Conservation (phyloP, 2,797 vertebrate species). For the Platalea minor region DNA sequence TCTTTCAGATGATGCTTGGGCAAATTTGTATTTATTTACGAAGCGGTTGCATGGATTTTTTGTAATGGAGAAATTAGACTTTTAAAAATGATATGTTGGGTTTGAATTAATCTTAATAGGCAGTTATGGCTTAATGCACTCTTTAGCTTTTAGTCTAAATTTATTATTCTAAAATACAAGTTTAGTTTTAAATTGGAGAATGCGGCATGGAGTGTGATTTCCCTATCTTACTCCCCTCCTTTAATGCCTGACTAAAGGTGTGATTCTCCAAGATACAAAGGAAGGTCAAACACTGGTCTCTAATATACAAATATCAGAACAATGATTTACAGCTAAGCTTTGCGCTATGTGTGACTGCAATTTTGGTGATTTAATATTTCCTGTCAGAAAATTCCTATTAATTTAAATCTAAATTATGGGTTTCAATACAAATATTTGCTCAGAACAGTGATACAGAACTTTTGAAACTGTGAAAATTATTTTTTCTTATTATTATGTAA, state of each 20-base stretch:
- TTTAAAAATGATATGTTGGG: not conserved
- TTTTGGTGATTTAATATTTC: not conserved
- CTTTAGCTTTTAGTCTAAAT: not conserved
- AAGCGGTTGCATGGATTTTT: not conserved
- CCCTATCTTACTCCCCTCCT: not conserved
- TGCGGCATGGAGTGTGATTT: not conserved
- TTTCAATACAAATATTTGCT: not conserved
- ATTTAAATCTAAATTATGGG: not conserved
- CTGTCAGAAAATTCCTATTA: not conserved
- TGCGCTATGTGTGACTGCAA: not conserved
- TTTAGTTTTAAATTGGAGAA: constrained; percentile 24
- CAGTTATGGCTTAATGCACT: not conserved
- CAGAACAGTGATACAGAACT: not conserved
- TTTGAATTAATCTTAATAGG: constrained; percentile 30
- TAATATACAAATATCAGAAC: not conserved
- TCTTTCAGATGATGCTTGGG: constrained; percentile 13
- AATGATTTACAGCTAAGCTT: not conserved
- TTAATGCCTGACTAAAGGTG: not conserved
- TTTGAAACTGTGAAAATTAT: not conserved
- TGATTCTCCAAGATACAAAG: not conserved
- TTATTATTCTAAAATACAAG: constrained; percentile 24
- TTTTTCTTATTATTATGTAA: not conserved
- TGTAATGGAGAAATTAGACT: constrained; percentile 12
- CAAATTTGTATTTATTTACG: constrained; percentile 21
- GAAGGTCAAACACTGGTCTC: not conserved